Evolutionary conservation across 2,888 invertebrate species (phyloP), one percentile per base, ranked within the genome.

Genomic region (Patella caerulea): DNA sequence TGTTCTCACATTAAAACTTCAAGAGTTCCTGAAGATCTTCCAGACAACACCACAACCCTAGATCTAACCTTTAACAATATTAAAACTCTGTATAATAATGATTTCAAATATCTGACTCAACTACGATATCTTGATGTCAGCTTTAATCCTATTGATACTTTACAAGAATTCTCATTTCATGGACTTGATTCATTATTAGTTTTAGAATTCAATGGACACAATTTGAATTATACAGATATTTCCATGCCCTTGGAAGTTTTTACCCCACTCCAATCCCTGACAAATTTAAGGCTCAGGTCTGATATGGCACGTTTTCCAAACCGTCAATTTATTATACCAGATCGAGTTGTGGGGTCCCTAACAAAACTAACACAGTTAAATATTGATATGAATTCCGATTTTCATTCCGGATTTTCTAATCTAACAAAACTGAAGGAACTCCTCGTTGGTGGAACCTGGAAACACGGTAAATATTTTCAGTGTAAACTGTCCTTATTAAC

Each of bases 21-120:
- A 19, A 59, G 19, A 12, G 59, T 59, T n/a, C 59, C 59, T 2
- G 19, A 59, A 19, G 19, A 59, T 59, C 19, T 59, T n/a, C 59
- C 59, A 2, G 59, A n/a, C n/a, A 59, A 59, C 15, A 59, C 15
- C 59, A 59, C 59, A 59, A 12, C 7, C 9, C 59, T 59, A n/a
- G 59, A 59, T 59, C 19, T 59, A 59, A 59, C n/a, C 59, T n/a
- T 17, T 19, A 59, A 59, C 19, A 59, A 59, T n/a, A 59, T 59
- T n/a, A 59, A 17, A 1, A 59, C 59, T 19, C 15, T 59, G 59
- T 59, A 15, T 59, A 59, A 59, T 14, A 59, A 59, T 59, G 59
- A 59, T 59, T 59, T 59, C 59, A 59, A n/a, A n/a, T 15, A 59
- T 15, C 59, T 59, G 59, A 59, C 11, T n/a, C 15, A 59, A 5